Conservation (phyloP, 2,797 vertebrate genomes). For the Falco peregrinus region DNA sequence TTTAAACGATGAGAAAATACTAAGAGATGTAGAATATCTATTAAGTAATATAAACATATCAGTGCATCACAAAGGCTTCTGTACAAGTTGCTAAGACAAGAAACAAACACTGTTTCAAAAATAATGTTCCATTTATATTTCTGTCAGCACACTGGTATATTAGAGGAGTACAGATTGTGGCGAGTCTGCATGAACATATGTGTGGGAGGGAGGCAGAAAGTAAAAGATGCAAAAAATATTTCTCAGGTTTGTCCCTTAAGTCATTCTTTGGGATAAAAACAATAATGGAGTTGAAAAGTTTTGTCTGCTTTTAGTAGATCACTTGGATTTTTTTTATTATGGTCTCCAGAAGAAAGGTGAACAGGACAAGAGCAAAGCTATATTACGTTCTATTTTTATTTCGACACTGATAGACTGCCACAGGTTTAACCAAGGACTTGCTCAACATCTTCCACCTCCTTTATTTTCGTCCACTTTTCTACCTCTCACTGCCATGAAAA, state of each 20-base stretch:
- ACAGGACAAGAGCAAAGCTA: not conserved
- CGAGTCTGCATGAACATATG: not conserved
- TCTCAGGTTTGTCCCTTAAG: not conserved
- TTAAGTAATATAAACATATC: not conserved
- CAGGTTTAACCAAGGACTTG: not conserved
- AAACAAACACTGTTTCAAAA: not conserved
- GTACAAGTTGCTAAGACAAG: not conserved
- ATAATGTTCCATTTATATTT: not conserved
- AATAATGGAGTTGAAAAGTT: not conserved
- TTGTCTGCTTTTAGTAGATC: not conserved
- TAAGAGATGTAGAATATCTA: not conserved
- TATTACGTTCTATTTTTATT: not conserved
- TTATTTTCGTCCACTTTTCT: not conserved
- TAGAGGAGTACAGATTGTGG: constrained; percentile 1
- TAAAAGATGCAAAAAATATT: constrained; percentile 48
- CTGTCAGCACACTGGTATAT: not conserved
- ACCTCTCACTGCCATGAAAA: not conserved
- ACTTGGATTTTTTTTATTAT: not conserved
- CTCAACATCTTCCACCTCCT: not conserved
- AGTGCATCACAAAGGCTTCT: not conserved
- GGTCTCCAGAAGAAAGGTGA: not conserved
- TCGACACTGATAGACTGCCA: not conserved
- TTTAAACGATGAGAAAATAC: not conserved
- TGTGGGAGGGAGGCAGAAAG: constrained; percentile 12
- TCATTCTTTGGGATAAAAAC: not conserved